phyloP scores from a whole-genome alignment of 2,113 vertebrate genomes.

The Sylvietta virens region DNA sequence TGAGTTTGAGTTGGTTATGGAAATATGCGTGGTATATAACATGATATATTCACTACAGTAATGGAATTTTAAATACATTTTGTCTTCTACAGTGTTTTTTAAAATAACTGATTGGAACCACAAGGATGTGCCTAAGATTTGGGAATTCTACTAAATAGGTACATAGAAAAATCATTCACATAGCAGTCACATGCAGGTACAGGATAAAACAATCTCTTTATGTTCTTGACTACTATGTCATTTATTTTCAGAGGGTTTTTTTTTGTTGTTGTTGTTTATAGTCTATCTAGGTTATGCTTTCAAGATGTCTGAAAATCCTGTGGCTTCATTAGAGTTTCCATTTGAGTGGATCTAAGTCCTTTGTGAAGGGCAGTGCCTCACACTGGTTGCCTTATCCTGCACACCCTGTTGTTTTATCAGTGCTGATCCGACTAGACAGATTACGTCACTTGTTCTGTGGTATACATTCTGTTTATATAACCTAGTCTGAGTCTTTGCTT shows the following conservation, averaged over 20 bases:
- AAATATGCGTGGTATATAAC: not conserved
- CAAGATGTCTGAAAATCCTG: not conserved
- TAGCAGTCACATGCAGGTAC: accelerated
- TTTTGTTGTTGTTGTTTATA: not conserved
- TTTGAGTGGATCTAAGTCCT: not conserved
- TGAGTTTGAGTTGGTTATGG: not conserved
- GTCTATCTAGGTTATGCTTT: not conserved
- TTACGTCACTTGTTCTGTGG: not conserved
- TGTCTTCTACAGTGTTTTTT: not conserved
- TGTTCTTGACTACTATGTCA: not conserved
- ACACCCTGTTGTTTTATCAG: not conserved
- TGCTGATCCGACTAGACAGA: not conserved
- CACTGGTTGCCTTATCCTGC: not conserved
- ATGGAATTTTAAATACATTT: not conserved
- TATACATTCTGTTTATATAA: not conserved
- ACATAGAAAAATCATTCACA: not conserved
- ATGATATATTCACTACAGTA: not conserved
- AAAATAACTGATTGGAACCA: not conserved
- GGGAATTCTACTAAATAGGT: not conserved
- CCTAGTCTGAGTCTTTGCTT: not conserved
- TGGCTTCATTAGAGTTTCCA: not conserved
- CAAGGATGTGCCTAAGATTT: not conserved
- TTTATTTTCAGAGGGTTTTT: not conserved
- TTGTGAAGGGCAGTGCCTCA: not conserved
- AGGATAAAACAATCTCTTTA: not conserved